Percentiles rank a stretch among this genome's conserved stretches.
Conservation (phyloP, 2,113 vertebrate genomes). For the Canis aureus region DNA sequence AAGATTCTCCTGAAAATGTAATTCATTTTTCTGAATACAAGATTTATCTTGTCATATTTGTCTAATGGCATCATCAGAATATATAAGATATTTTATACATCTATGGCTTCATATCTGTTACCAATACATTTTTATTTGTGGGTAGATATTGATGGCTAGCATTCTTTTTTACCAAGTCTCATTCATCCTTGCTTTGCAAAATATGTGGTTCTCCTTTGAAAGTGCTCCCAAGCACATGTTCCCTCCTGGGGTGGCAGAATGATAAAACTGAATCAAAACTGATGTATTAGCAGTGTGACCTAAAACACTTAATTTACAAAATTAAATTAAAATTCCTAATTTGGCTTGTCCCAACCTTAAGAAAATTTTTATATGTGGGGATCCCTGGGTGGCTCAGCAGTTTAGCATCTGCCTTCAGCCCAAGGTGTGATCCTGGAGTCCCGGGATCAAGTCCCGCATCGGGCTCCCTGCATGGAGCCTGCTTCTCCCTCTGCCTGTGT, state of each 20-base stretch:
- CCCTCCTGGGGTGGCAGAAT: not conserved
- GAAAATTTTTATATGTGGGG: not conserved
- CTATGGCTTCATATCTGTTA: not conserved
- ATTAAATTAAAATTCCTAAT: not conserved
- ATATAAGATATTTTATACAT: not conserved
- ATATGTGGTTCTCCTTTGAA: not conserved
- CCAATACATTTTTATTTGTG: not conserved
- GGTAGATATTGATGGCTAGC: not conserved
- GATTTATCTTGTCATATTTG: constrained; percentile 13
- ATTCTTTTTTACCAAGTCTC: not conserved
- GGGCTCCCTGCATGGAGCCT: too few relatives aligned
- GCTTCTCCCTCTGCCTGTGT: too few relatives aligned
- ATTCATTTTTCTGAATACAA: not conserved
- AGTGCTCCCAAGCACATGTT: not conserved
- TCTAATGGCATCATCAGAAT: not conserved
- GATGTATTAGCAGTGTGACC: not conserved
- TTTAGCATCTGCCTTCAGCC: too few relatives aligned
- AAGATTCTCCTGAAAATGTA: not conserved
- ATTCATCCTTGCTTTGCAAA: not conserved
- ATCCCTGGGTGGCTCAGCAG: too few relatives aligned
- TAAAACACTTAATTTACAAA: not conserved
- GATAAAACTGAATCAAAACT: not conserved
- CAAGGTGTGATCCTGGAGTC: too few relatives aligned
- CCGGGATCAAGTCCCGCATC: too few relatives aligned
- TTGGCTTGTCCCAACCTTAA: not conserved